phyloP scores from a whole-genome alignment of 2,888 invertebrate species.

The Chydorus sphaericus region DNA sequence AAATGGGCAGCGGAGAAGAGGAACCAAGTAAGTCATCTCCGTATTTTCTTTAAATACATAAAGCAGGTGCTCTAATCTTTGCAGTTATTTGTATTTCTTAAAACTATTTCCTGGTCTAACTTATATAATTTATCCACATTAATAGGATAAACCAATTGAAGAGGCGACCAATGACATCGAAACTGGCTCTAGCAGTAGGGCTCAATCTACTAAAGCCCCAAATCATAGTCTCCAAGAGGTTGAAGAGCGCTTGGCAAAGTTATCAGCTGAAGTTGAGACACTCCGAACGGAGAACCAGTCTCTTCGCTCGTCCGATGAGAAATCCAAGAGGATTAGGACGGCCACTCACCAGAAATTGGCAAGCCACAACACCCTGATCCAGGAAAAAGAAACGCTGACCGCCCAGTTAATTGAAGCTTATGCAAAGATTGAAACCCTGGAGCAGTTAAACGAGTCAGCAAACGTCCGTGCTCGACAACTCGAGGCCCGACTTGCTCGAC shows the following conservation, averaged over 20 bases:
- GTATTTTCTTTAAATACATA: conserved; percentile 86
- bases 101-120: too few relatives aligned
- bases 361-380: conserved; percentile 30
- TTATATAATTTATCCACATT: too few relatives aligned
- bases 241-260: not conserved
- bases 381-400: conserved; percentile 17
- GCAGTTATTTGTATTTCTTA: too few relatives aligned
- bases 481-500: conserved; percentile 47
- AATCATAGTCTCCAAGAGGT: not conserved
- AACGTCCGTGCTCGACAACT: conserved; percentile 39
- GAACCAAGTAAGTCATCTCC: too few relatives aligned
- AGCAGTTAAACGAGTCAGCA: conserved; percentile 28
- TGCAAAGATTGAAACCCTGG: conserved; percentile 25
- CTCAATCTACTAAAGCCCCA: too few relatives aligned
- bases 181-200: too few relatives aligned
- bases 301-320: not conserved
- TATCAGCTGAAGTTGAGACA: not conserved
- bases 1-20: too few relatives aligned
- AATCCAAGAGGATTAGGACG: conserved; percentile 38
- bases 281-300: not conserved
- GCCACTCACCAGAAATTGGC: conserved; percentile 48
- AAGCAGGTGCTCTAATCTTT: too few relatives aligned
- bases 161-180: too few relatives aligned
- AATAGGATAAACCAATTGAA: too few relatives aligned
- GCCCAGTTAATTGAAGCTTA: conserved; percentile 41